Evolutionary conservation across 2,797 vertebrate species (phyloP).

Genomic region (Catamblyrhynchus diadema): DNA sequence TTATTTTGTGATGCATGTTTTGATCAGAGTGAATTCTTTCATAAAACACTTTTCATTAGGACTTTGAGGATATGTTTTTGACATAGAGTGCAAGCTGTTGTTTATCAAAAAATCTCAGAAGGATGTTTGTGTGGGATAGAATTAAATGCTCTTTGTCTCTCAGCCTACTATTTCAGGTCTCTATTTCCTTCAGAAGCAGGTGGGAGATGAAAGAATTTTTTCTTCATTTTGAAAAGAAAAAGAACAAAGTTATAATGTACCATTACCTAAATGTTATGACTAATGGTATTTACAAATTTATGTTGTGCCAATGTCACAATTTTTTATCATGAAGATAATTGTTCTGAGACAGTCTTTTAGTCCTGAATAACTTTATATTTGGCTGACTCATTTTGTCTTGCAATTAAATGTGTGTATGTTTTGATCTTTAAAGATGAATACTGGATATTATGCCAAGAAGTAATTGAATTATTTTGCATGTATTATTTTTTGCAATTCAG

Average conservation of each 20-base stretch:
- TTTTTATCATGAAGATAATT: constrained; percentile 60
- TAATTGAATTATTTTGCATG: constrained; percentile 9
- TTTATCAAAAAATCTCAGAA: not conserved
- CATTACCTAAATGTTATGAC: constrained; percentile 10
- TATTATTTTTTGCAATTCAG: not conserved
- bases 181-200: not conserved
- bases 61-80: not conserved
- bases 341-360: constrained; percentile 44
- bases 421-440: constrained; percentile 23
- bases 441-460: not conserved
- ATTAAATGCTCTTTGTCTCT: not conserved
- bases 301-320: constrained; percentile 30
- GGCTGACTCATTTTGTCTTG: constrained; percentile 57
- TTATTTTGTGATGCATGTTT: not conserved
- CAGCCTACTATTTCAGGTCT: not conserved
- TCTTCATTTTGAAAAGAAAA: not conserved
- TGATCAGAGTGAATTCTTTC: not conserved
- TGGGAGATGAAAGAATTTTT: not conserved
- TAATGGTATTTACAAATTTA: constrained; percentile 52
- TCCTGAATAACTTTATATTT: constrained; percentile 57
- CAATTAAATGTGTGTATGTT: constrained; percentile 1
- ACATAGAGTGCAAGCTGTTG: not conserved
- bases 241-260: not conserved
- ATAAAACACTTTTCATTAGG: not conserved
- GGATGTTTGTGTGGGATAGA: not conserved